Conservation (phyloP, 1,140 invertebrate species). For the Scaptomyza graminum region DNA sequence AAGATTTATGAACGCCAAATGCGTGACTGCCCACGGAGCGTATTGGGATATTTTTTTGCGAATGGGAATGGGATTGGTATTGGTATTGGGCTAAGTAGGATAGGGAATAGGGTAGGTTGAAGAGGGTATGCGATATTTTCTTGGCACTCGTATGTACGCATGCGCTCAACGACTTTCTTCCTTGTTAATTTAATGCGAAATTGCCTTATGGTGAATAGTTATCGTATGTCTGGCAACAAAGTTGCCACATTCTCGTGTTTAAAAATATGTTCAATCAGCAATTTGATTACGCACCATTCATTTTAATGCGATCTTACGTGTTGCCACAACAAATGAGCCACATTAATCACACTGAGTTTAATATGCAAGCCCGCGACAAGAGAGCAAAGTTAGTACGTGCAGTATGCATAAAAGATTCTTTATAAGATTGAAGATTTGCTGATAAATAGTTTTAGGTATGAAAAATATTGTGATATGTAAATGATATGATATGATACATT, state of each 20-base stretch:
- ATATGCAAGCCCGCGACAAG: neutral
- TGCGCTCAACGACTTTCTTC: constrained; percentile 61
- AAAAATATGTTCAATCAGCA: constrained; percentile 77
- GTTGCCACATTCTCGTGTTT: constrained; percentile 53
- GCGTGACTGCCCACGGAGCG: constrained; percentile 68
- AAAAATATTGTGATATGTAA: too few species aligned
- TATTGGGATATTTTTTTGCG: neutral
- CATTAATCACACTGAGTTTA: constrained; percentile 32
- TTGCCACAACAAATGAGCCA: constrained; percentile 39
- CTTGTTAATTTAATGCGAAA: constrained; percentile 67
- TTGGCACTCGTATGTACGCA: constrained; percentile 50
- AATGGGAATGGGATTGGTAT: constrained; percentile 15
- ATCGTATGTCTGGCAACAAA: constrained; percentile 4
- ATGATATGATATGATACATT: too few species aligned
- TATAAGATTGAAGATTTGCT: too few species aligned
- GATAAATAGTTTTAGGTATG: too few species aligned
- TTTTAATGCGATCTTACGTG: constrained; percentile 50
- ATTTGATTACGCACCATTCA: constrained; percentile 68
- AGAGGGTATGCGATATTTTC: neutral
- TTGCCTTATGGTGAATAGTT: constrained; percentile 16
- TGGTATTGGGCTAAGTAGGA: constrained; percentile 1
- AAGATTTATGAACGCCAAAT: constrained; percentile 71
- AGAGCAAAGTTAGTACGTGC: too few species aligned
- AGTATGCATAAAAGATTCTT: constrained; percentile 1
- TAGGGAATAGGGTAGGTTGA: neutral